Evolutionary conservation across 2,113 vertebrate genomes (phyloP).

Genomic region (Indicator indicator): DNA sequence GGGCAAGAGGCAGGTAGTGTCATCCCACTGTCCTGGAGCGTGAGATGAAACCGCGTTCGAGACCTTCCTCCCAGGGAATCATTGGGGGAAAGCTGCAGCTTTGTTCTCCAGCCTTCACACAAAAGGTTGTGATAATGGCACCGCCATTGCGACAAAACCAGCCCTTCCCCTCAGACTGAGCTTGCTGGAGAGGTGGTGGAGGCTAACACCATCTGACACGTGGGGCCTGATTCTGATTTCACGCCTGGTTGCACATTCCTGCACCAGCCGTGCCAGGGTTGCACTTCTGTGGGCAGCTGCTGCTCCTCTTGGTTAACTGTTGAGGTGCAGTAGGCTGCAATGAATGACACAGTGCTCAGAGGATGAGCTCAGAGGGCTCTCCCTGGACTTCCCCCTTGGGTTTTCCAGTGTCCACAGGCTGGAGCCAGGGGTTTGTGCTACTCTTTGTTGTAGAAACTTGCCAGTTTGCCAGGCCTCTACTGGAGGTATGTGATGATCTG

Average conservation of each 20-base stretch:
- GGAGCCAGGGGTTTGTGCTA: not conserved
- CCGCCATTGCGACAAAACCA: accelerated
- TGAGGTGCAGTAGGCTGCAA: not conserved
- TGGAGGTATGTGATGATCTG: not conserved
- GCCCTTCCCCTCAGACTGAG: accelerated
- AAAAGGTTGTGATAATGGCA: not conserved
- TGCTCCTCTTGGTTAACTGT: not conserved
- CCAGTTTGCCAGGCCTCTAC: not conserved
- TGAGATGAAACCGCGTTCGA: not conserved
- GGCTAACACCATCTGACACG: not conserved
- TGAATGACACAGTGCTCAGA: not conserved
- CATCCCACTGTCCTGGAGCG: not conserved
- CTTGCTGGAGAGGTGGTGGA: not conserved
- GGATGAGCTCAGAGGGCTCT: not conserved
- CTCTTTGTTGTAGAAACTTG: not conserved
- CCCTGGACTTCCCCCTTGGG: not conserved
- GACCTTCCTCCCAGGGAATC: not conserved
- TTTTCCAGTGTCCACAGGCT: not conserved
- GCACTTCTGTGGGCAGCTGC: not conserved
- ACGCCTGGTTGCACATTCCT: accelerated
- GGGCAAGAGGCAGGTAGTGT: not conserved
- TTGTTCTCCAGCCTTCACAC: not conserved
- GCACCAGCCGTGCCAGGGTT: not conserved
- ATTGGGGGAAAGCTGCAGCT: not conserved
- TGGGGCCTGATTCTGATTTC: not conserved